Conservation (phyloP, 2,113 vertebrate species). For the Sapayoa aenigma region DNA sequence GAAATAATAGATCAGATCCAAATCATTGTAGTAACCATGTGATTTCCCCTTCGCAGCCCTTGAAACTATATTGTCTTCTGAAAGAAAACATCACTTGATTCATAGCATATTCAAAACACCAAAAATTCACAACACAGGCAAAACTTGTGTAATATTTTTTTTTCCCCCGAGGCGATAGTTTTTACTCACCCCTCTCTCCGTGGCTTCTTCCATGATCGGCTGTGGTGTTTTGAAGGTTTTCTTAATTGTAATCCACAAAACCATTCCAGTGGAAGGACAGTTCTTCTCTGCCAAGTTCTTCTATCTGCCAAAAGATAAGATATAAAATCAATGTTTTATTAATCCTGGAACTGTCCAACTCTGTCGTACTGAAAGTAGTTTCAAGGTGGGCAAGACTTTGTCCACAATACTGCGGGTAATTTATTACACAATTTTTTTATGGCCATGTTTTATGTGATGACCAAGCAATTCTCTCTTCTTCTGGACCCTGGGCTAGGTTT, state of each 20-base stretch:
- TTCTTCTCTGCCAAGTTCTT: constrained; percentile 84
- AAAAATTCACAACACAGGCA: background rate
- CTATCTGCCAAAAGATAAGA: constrained; percentile 49
- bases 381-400: background rate
- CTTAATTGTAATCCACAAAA: constrained; percentile 84
- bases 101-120: background rate
- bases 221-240: constrained; percentile 72
- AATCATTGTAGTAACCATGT: background rate
- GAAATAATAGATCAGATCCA: background rate
- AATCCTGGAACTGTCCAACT: background rate
- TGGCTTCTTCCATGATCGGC: constrained; percentile 79
- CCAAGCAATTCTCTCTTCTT: background rate
- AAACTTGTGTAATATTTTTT: background rate
- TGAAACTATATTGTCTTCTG: background rate
- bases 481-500: background rate
- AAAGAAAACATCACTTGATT: background rate
- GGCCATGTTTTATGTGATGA: background rate
- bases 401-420: background rate
- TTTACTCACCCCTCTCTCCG: constrained; percentile 74
- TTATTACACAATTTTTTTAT: background rate
- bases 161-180: background rate
- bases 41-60: background rate
- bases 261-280: constrained; percentile 77
- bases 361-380: background rate
- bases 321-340: background rate